phyloP scores from a whole-genome alignment of 2,888 invertebrate genomes.

The Sphaerophoria rueppellii region DNA sequence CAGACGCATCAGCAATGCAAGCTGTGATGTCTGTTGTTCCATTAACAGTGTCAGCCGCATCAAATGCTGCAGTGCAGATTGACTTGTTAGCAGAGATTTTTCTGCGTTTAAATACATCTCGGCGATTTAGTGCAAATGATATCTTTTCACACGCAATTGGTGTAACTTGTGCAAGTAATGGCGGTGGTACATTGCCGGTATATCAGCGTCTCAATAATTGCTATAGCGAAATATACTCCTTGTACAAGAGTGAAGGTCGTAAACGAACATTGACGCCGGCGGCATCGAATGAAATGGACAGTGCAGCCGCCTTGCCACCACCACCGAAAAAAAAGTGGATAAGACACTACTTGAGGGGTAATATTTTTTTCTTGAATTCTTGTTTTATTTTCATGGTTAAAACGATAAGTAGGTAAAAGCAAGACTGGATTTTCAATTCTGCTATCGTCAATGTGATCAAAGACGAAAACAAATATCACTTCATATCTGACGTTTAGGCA shows the following conservation, averaged over 20 bases:
- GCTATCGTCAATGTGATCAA: too few relatives aligned
- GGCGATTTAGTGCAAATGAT: conserved; percentile 43
- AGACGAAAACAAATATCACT: too few relatives aligned
- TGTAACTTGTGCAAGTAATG: conserved; percentile 11
- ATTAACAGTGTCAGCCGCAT: conserved; percentile 10
- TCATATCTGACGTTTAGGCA: too few relatives aligned
- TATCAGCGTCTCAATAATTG: conserved; percentile 18
- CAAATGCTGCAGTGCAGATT: conserved; percentile 50
- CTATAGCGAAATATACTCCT: neutral
- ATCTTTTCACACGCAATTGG: conserved; percentile 11
- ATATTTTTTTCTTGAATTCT: conserved; percentile 29
- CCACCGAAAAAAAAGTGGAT: conserved; percentile 89
- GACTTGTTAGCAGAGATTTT: conserved; percentile 65
- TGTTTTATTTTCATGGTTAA: neutral
- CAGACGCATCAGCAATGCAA: conserved; percentile 30
- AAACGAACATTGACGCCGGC: conserved; percentile 49
- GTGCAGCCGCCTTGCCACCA: conserved; percentile 77
- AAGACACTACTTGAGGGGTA: conserved; percentile 78
- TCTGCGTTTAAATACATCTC: conserved; percentile 63
- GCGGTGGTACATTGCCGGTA: conserved; percentile 25
- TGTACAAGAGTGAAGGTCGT: conserved; percentile 30
- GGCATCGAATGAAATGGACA: conserved; percentile 34
- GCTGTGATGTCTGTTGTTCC: conserved; percentile 37
- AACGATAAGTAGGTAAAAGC: too few relatives aligned
- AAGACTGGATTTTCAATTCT: too few relatives aligned